phyloP scores from a whole-genome alignment of 2,888 invertebrate genomes.

The Drosophila monieri region DNA sequence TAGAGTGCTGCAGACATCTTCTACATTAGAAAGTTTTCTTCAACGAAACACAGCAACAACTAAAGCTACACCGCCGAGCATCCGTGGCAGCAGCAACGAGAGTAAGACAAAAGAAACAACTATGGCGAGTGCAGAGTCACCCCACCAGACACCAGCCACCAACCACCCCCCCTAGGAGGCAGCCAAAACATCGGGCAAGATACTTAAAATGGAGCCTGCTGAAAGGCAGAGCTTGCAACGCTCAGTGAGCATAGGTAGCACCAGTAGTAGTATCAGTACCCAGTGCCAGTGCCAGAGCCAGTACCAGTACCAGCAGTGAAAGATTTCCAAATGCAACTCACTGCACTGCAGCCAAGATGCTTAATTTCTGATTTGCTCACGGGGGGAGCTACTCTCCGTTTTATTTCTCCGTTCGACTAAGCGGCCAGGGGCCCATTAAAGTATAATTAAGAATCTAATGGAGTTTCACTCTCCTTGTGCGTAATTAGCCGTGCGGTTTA shows the following conservation, averaged over 20 bases:
- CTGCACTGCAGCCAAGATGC: constrained; percentile 17
- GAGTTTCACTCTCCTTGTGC: constrained; percentile 71
- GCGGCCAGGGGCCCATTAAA: constrained; percentile 55
- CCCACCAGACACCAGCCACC: background rate
- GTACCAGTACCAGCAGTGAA: constrained; percentile 28
- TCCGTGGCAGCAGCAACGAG: constrained; percentile 31
- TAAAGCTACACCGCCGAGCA: constrained; percentile 27
- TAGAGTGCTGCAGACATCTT: constrained; percentile 63
- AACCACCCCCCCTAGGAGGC: constrained; percentile 30
- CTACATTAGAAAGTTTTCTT: constrained; percentile 79
- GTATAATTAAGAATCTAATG: constrained; percentile 74
- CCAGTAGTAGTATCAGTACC: background rate
- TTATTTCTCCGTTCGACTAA: constrained; percentile 6
- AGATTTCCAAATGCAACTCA: constrained; percentile 47
- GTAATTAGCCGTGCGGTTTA: constrained; percentile 67
- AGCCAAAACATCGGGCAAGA: constrained; percentile 55
- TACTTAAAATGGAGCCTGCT: constrained; percentile 56
- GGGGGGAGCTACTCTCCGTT: constrained; percentile 16
- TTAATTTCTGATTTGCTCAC: constrained; percentile 20
- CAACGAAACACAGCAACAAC: constrained; percentile 26
- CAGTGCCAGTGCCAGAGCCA: background rate
- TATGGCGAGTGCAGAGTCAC: constrained; percentile 61
- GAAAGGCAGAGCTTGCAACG: constrained; percentile 40
- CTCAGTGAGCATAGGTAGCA: constrained; percentile 32
- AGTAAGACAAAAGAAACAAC: constrained; percentile 66